Percentiles rank a stretch among this genome's conserved stretches.
Conservation (phyloP, 1,140 invertebrate genomes). For the Mactra quadrangularis region DNA sequence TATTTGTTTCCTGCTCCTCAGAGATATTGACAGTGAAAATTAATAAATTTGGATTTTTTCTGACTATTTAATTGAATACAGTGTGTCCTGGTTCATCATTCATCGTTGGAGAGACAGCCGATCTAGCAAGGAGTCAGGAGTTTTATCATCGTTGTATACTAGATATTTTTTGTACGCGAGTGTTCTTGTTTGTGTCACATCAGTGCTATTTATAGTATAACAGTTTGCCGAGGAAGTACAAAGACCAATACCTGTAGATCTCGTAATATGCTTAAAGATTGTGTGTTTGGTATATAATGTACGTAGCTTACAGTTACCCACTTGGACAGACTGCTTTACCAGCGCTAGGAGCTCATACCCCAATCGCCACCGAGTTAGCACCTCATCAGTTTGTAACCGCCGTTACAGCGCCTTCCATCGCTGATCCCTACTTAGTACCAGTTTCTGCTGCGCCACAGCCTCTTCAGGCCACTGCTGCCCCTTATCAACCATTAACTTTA, state of each 20-base stretch:
- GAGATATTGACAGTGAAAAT: no score
- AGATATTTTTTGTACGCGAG: no score
- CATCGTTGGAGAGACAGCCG: no score
- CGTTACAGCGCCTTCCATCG: conserved; percentile 48
- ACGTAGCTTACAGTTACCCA: conserved; percentile 61
- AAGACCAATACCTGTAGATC: conserved; percentile 32
- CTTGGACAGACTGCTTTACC: conserved; percentile 49
- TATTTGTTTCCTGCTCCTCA: conserved; percentile 16
- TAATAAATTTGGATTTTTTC: no score
- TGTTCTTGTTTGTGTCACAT: neutral
- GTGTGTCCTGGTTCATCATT: no score
- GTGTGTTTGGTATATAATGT: conserved; percentile 47
- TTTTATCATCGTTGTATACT: no score
- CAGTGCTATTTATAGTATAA: conserved; percentile 44
- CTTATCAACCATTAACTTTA: conserved; percentile 48
- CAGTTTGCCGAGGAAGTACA: conserved; percentile 25
- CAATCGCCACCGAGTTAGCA: conserved; percentile 25
- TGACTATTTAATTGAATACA: no score
- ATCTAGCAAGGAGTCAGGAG: no score
- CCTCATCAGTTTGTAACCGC: conserved; percentile 39
- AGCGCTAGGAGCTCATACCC: conserved; percentile 41
- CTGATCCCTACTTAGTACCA: conserved; percentile 53
- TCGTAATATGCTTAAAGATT: conserved; percentile 53
- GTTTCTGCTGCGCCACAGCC: conserved; percentile 39
- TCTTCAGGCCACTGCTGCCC: conserved; percentile 3